Evolutionary conservation across 2,113 vertebrate genomes (phyloP).

Genomic region (Megaceryle maxima): DNA sequence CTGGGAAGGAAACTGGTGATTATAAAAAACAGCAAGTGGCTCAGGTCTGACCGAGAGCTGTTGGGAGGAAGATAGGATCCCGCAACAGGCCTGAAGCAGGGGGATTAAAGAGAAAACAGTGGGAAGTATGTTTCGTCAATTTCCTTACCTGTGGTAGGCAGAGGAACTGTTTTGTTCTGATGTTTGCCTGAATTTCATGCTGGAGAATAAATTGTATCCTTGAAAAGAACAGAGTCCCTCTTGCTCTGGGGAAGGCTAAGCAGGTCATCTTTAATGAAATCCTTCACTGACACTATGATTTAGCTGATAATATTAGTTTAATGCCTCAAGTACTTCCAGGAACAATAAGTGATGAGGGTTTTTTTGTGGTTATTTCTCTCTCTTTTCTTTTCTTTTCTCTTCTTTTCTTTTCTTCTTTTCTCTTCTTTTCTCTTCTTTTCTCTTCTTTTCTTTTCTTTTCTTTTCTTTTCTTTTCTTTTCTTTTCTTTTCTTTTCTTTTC

Average conservation of each 20-base stretch:
- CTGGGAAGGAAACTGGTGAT: not conserved
- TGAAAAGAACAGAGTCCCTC: not conserved
- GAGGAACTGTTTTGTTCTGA: not conserved
- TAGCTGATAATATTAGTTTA: not conserved
- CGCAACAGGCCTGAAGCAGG: not conserved
- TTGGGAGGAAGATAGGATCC: not conserved
- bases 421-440: no score
- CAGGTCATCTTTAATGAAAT: not conserved
- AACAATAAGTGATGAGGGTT: not conserved
- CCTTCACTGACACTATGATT: not conserved
- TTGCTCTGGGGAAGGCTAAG: not conserved
- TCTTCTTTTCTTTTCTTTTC: no score
- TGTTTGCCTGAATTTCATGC: not conserved
- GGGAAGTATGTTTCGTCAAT: not conserved
- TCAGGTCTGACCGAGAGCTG: not conserved
- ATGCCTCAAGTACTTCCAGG: not conserved
- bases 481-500: no score
- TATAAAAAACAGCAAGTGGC: constrained; percentile 5
- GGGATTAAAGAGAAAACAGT: not conserved
- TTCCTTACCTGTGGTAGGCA: not conserved
- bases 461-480: no score
- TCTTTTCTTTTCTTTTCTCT: not conserved
- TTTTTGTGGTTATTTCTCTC: not conserved
- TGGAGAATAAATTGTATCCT: not conserved
- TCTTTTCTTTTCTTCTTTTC: not conserved